phyloP scores from a whole-genome alignment of 2,888 invertebrate genomes.

The Stenoptilia bipunctidactyla region DNA sequence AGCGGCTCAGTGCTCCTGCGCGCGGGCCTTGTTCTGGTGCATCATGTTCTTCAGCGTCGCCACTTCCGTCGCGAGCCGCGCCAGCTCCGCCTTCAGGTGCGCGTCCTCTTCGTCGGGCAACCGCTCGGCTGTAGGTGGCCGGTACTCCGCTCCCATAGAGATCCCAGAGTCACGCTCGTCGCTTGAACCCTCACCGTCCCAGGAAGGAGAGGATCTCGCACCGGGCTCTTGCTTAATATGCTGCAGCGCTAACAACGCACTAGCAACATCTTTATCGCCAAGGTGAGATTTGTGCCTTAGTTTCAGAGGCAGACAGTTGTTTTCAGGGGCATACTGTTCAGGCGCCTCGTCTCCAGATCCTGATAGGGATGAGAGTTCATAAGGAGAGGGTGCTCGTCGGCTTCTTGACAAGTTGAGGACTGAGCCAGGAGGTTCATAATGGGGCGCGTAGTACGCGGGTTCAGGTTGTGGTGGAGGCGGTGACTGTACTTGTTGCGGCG shows the following conservation, averaged over 20 bases:
- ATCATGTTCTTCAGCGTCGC: slow-evolving; percentile 89
- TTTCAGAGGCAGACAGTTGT: slow-evolving; percentile 89
- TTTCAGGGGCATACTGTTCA: slow-evolving; percentile 71
- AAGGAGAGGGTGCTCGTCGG: slow-evolving; percentile 79
- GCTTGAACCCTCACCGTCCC: slow-evolving; percentile 91
- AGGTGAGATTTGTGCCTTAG: slow-evolving; percentile 92
- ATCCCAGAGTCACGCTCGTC: slow-evolving; percentile 93
- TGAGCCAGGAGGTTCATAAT: slow-evolving; percentile 73
- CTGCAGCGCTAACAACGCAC: slow-evolving; percentile 84
- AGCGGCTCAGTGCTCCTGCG: slow-evolving; percentile 56
- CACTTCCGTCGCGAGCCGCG: slow-evolving; percentile 90
- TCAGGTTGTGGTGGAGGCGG: slow-evolving; percentile 60
- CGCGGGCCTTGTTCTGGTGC: slow-evolving; percentile 72
- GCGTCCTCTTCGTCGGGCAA: slow-evolving; percentile 71
- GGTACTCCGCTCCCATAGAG: slow-evolving; percentile 81
- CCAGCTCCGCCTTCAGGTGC: slow-evolving; percentile 87
- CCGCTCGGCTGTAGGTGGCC: slow-evolving; percentile 48
- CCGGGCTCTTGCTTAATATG: slow-evolving; percentile 90
- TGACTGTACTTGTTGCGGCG: slow-evolving; percentile 64
- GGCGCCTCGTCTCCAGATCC: slow-evolving; percentile 68
- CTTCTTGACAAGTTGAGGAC: slow-evolving; percentile 80
- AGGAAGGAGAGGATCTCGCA: slow-evolving; percentile 83
- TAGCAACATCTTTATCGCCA: slow-evolving; percentile 90
- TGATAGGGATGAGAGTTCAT: slow-evolving; percentile 79
- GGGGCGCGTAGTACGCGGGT: slow-evolving; percentile 66